Evolutionary conservation across 2,113 vertebrate species (phyloP), one percentile per base, ranked within the genome.

Genomic region (Silurus asotus): DNA sequence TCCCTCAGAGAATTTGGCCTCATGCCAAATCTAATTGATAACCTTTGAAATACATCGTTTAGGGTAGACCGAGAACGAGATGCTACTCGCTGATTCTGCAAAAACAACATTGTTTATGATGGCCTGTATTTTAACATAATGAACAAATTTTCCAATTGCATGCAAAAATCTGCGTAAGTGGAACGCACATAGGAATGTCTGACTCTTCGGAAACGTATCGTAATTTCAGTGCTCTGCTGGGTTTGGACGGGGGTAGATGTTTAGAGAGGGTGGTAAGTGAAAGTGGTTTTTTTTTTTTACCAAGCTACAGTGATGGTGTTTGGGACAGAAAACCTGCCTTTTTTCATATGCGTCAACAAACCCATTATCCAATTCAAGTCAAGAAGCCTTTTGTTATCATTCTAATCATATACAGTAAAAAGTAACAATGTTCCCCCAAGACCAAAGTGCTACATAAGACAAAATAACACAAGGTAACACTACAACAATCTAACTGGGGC

Each of bases 1-100:
- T 77, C 14, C 15, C 51, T 77, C 53, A 56, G 25, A 58, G 53
- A 78, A 56, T 78, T 58, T 78, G 76, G 76, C 53, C 25, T 79
- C 17, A 20, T 45, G 55, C 77, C 28, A 45, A 45, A 37, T 59
- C 55, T 59, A 79, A 78, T 58, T 78, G 53, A 78, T 78, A 78
- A 78, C 53, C 8, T 15, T 28, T 17, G 14, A 78, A 78, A 58
- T 78, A 78, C 53, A 19, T 78, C 76, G 37, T 55, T 51, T 51
- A 53, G 20, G 49, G 9, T 53, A 51, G 48, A 76, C 25, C 19
- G 7, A 76, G 45, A 76, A 58, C 28, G 75, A 37, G 76, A 78
- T 58, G 76, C 53, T 4, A 58, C 51, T 78, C 8, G n/a, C 76
- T 78, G 76, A 78, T 7, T 7, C n/a, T 55, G 53, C 75, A 28